Evolutionary conservation across 2,797 vertebrate species (phyloP).

Genomic region (Simalia tracyae): DNA sequence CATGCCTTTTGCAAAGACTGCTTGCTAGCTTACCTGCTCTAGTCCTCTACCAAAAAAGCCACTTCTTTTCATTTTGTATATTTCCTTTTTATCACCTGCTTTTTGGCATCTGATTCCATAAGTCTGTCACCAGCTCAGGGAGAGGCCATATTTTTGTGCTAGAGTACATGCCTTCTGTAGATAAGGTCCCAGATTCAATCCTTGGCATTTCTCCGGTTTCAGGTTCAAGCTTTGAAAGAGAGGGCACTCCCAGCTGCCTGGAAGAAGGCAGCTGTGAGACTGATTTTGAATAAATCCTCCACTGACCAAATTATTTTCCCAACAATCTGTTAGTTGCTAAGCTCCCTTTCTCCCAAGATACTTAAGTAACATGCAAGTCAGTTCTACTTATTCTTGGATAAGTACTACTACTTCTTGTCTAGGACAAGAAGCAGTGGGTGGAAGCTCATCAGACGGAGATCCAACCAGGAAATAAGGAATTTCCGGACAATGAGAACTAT

Average conservation of each 20-base stretch:
- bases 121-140: neutral
- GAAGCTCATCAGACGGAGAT: too few relatives aligned
- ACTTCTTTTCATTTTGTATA: neutral
- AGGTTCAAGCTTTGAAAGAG: neutral
- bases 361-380: neutral
- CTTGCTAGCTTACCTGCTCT: neutral
- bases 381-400: neutral
- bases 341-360: neutral
- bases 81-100: neutral
- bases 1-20: neutral
- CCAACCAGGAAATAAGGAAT: too few relatives aligned
- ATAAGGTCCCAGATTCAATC: neutral
- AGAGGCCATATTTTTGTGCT: neutral
- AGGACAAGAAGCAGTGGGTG: too few relatives aligned
- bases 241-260: constrained; percentile 2
- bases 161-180: neutral
- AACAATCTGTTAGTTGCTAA: neutral
- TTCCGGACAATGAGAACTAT: too few relatives aligned
- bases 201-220: neutral
- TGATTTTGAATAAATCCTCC: neutral
- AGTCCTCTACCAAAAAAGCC: neutral
- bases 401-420: too few relatives aligned
- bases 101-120: neutral
- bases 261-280: neutral
- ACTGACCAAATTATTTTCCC: neutral